Conservation (phyloP, 1,140 invertebrate genomes). For the Zaprionus lachaisei region DNA sequence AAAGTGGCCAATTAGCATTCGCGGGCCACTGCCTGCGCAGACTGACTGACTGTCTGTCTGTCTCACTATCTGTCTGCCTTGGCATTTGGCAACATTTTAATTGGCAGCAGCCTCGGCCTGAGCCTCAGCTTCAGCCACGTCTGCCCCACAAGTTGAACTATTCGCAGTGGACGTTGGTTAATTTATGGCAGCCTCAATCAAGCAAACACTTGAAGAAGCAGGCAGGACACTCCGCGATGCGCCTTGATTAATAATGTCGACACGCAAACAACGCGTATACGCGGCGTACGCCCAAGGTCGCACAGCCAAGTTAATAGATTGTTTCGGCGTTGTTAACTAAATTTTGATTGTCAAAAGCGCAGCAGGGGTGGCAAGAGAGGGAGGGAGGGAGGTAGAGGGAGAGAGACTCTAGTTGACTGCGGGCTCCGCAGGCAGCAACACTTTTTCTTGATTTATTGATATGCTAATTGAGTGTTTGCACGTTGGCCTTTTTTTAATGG, state of each 20-base stretch:
- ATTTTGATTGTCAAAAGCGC: constrained; percentile 66
- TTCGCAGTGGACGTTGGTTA: constrained; percentile 29
- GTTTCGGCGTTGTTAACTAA: constrained; percentile 78
- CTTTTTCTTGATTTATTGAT: constrained; percentile 80
- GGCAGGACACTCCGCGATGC: neutral
- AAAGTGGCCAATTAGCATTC: constrained; percentile 43
- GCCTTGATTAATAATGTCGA: constrained; percentile 68
- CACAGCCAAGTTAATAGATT: constrained; percentile 67
- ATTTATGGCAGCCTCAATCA: constrained; percentile 45
- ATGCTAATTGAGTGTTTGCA: constrained; percentile 82
- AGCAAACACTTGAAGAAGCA: constrained; percentile 29
- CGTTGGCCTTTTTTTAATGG: constrained; percentile 59
- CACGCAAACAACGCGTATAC: constrained; percentile 74
- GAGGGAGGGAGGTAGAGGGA: neutral
- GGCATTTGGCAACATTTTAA: constrained; percentile 41
- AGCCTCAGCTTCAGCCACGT: neutral
- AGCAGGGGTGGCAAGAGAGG: neutral
- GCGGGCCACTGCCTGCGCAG: constrained; percentile 7
- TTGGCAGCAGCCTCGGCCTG: constrained; percentile 22
- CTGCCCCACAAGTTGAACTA: constrained; percentile 42
- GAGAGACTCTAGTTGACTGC: neutral
- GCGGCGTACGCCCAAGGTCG: constrained; percentile 39
- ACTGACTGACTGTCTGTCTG: neutral
- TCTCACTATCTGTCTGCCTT: neutral
- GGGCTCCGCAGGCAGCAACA: constrained; percentile 32